phyloP scores from a whole-genome alignment of 2,888 invertebrate species.

The Odontomyia ornata region DNA sequence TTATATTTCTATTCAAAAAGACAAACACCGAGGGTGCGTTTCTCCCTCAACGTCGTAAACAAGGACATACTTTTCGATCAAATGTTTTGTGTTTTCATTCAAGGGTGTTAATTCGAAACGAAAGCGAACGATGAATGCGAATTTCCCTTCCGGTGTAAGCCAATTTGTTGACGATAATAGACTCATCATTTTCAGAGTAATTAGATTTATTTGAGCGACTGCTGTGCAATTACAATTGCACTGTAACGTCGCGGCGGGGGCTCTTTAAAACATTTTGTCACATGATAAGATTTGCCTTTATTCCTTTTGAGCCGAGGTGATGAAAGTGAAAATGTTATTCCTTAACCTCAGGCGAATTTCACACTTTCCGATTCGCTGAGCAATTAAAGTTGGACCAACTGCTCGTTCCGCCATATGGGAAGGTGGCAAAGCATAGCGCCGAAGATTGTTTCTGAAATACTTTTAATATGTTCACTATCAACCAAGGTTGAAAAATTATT shows the following conservation, averaged over 20 bases:
- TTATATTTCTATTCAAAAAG: not conserved
- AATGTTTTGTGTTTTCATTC: conserved; percentile 21
- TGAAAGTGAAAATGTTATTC: conserved; percentile 35
- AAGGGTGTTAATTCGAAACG: conserved; percentile 26
- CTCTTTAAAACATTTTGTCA: conserved; percentile 41
- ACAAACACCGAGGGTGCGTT: conserved; percentile 3
- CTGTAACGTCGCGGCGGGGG: conserved; percentile 28
- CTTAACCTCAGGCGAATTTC: conserved; percentile 43
- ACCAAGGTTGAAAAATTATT: too few relatives aligned
- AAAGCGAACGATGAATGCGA: conserved; percentile 19
- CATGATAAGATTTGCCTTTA: conserved; percentile 30
- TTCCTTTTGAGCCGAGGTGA: conserved; percentile 8
- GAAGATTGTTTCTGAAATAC: too few relatives aligned
- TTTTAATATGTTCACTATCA: too few relatives aligned
- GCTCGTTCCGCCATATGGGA: not conserved
- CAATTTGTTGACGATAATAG: conserved; percentile 42
- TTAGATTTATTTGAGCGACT: conserved; percentile 44
- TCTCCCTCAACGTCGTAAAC: conserved; percentile 1
- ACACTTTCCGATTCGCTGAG: conserved; percentile 33
- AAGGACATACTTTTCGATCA: not conserved
- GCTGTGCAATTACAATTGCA: conserved; percentile 37
- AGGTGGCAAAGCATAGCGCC: too few relatives aligned
- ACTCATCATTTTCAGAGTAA: conserved; percentile 42
- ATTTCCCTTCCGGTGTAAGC: conserved; percentile 18
- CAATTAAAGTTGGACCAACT: conserved; percentile 31